These are phyloP conservation scores for Cinclus mexicanus DNA, from an alignment of 2,113 vertebrate species.

Conservation along the genomic window DNA sequence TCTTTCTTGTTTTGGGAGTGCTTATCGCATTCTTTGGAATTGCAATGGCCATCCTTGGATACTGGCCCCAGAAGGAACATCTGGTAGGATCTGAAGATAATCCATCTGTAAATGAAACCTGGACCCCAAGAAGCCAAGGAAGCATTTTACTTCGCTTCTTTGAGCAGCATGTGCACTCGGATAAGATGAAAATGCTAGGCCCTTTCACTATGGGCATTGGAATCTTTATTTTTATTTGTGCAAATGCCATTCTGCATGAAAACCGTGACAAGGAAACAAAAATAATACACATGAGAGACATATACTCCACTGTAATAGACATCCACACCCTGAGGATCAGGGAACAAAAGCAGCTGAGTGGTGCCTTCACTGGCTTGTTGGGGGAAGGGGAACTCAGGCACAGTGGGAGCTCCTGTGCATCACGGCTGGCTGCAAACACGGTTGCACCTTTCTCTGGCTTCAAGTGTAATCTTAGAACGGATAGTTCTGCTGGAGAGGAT, in stretches of 20 bases:
- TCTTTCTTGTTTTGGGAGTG: constrained; percentile 92
- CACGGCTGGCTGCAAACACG: constrained; percentile 80
- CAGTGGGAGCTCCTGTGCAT: constrained; percentile 75
- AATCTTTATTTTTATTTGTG: constrained; percentile 98
- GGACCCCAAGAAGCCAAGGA: constrained; percentile 56
- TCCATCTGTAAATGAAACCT: constrained; percentile 72
- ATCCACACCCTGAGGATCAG: constrained; percentile 89
- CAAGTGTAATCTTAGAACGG: constrained; percentile 70
- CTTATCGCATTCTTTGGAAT: constrained; percentile 89
- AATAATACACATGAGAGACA: constrained; percentile 98
- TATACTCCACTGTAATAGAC: constrained; percentile 98
- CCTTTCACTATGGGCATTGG: constrained; percentile 99
- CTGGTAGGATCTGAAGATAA: constrained; percentile 59
- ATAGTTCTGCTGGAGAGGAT: constrained; percentile 85
- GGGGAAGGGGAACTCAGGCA: constrained; percentile 75
- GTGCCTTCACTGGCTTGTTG: constrained; percentile 72
- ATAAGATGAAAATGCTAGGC: constrained; percentile 98
- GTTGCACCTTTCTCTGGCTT: constrained; percentile 81
- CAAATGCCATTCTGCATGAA: constrained; percentile 96
- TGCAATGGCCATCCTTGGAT: constrained; percentile 95
- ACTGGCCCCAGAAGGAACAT: constrained; percentile 90
- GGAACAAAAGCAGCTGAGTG: constrained; percentile 85
- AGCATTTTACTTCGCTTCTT: constrained; percentile 87
- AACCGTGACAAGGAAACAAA: constrained; percentile 98
- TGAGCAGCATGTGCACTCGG: constrained; percentile 90